phyloP scores from a whole-genome alignment of 2,797 vertebrate species.

The Acestrorhynchus altus region DNA sequence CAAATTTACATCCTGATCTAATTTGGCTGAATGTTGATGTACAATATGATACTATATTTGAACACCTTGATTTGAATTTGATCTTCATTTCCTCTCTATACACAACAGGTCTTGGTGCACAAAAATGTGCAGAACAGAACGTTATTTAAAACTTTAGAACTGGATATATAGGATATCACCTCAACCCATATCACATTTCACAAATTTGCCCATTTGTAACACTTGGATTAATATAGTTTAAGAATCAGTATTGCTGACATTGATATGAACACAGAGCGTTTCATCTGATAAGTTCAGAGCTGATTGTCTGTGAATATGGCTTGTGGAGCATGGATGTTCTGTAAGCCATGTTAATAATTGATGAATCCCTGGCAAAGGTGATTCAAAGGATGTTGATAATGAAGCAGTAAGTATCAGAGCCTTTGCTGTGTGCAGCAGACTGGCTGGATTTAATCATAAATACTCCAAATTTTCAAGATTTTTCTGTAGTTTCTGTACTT shows the following conservation, averaged over 20 bases:
- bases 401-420: background rate
- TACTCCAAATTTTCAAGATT: background rate
- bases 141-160: no score
- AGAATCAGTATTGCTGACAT: background rate
- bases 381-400: background rate
- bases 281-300: background rate
- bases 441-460: background rate
- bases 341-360: constrained; percentile 14
- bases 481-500: background rate
- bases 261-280: background rate
- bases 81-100: no score
- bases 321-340: constrained; percentile 8
- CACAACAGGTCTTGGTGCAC: no score
- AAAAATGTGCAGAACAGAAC: no score
- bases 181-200: background rate
- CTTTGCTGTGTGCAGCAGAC: background rate
- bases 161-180: no score
- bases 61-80: no score
- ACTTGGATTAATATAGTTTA: background rate
- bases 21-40: no score
- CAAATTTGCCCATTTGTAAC: background rate
- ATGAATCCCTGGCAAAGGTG: background rate
- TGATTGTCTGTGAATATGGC: background rate
- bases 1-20: no score
- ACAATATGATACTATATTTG: no score